These are phyloP conservation scores for Drosophila cognata DNA, from an alignment of 2,888 invertebrate genomes.

Conservation along the genomic window DNA sequence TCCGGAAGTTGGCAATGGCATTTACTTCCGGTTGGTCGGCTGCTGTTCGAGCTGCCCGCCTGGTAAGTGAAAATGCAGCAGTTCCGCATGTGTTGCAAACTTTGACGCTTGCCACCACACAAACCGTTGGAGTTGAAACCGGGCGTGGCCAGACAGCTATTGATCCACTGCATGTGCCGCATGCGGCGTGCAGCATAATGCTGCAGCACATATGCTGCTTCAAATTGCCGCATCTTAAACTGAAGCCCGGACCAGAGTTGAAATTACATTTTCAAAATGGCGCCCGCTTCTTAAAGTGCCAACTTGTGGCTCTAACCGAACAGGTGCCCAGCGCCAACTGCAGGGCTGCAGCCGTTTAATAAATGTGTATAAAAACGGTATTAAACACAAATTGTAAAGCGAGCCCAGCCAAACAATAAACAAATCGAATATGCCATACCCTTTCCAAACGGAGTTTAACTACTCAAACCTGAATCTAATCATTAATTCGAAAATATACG, in stretches of 20 bases:
- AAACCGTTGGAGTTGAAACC: conserved; percentile 31
- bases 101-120: conserved; percentile 14
- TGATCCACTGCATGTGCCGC: conserved; percentile 72
- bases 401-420: neutral
- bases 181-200: conserved; percentile 62
- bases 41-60: conserved; percentile 70
- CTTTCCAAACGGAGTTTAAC: neutral
- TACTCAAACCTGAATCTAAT: fast-evolving
- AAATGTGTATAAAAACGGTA: conserved; percentile 1
- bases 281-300: conserved; percentile 82
- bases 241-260: conserved; percentile 26
- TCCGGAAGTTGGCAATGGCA: conserved; percentile 68
- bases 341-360: conserved; percentile 3
- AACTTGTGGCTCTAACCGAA: conserved; percentile 81
- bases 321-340: conserved; percentile 75
- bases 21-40: conserved; percentile 79
- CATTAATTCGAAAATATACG: neutral
- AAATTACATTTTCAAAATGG: conserved; percentile 71
- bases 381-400: neutral
- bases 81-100: conserved; percentile 81
- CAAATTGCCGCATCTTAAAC: conserved; percentile 50
- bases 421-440: neutral
- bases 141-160: conserved; percentile 74
- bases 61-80: conserved; percentile 81
- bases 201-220: conserved; percentile 16